Evolutionary conservation across 2,888 invertebrate genomes (phyloP).

Genomic region (Noctua fimbriata): DNA sequence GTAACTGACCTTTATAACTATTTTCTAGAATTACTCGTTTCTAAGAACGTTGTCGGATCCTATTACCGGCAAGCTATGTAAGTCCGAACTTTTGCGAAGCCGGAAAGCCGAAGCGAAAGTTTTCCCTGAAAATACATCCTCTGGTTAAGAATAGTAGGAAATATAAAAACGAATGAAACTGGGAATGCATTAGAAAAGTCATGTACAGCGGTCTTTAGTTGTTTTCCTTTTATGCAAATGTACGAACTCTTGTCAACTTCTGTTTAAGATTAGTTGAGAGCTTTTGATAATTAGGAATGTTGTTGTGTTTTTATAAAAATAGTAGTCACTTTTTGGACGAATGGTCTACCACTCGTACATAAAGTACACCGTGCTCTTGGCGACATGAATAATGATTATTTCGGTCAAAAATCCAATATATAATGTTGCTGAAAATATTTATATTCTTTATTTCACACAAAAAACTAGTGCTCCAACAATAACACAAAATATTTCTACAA

Average conservation of each 20-base stretch:
- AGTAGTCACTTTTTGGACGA: background rate
- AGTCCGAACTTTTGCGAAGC: slow-evolving; percentile 40
- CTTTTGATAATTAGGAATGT: background rate
- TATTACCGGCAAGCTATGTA: slow-evolving; percentile 26
- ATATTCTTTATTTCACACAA: background rate
- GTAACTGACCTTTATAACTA: slow-evolving; percentile 16
- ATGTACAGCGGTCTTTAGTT: background rate
- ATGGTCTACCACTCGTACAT: too few relatives aligned
- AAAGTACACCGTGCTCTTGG: background rate
- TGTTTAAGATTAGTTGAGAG: background rate
- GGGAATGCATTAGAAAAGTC: slow-evolving; percentile 25
- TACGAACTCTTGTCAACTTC: background rate
- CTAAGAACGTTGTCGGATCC: slow-evolving; percentile 22
- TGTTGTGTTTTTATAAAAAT: background rate
- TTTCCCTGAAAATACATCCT: slow-evolving; percentile 32
- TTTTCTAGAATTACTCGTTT: slow-evolving; percentile 19
- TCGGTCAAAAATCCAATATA: background rate
- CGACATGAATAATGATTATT: background rate
- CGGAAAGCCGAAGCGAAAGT: slow-evolving; percentile 27
- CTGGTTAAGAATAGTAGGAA: slow-evolving; percentile 11
- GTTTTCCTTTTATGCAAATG: slow-evolving; percentile 5
- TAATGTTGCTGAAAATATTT: background rate
- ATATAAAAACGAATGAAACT: slow-evolving; percentile 24
- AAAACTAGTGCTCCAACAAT: background rate
- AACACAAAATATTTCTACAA: background rate